phyloP scores from a whole-genome alignment of 2,888 invertebrate genomes.

The Notodonta ziczac region DNA sequence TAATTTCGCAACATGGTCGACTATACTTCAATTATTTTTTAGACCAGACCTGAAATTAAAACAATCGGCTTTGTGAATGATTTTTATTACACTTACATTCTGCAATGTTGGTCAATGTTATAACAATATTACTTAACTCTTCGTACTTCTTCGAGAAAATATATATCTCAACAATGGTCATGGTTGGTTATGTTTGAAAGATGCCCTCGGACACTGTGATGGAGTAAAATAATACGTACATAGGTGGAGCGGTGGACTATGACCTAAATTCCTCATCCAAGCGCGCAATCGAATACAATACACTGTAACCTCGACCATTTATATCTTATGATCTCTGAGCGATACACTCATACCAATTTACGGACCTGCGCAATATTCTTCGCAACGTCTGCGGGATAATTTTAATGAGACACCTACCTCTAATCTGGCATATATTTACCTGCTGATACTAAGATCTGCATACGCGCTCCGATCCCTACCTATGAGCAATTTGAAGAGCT shows the following conservation, averaged over 20 bases:
- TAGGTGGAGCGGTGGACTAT: not conserved
- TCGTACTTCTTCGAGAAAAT: too few relatives aligned
- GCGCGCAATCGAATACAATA: not conserved
- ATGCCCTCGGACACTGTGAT: too few relatives aligned
- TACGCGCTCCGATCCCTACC: conserved; percentile 15
- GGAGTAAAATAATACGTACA: too few relatives aligned
- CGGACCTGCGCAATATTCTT: conserved; percentile 14
- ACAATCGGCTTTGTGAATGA: not conserved
- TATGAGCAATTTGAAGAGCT: conserved; percentile 43
- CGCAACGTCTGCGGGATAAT: conserved; percentile 23
- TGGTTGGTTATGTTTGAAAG: too few relatives aligned
- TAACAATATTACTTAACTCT: too few relatives aligned
- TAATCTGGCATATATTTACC: too few relatives aligned
- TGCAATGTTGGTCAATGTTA: too few relatives aligned
- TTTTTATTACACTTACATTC: too few relatives aligned
- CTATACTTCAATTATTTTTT: conserved; percentile 1
- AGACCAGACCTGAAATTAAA: not conserved
- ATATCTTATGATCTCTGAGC: not conserved
- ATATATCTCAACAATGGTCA: too few relatives aligned
- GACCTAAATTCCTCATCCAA: not conserved
- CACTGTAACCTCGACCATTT: not conserved
- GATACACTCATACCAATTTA: not conserved
- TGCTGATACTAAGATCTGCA: conserved; percentile 30
- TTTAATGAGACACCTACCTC: conserved; percentile 16
- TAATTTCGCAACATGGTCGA: conserved; percentile 42